phyloP scores from a whole-genome alignment of 2,888 invertebrate species.

The Dasypogon diadema region DNA sequence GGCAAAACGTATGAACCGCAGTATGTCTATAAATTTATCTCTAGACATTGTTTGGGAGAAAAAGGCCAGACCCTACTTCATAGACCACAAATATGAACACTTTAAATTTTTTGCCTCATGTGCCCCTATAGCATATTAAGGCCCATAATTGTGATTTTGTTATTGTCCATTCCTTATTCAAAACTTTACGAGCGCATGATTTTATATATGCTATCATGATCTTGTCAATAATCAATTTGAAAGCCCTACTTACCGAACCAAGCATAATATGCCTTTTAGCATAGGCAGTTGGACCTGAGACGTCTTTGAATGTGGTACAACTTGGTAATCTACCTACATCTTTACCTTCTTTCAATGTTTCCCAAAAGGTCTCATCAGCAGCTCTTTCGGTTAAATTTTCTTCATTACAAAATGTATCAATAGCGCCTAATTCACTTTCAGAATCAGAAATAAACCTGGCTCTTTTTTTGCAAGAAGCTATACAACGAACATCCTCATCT shows the following conservation, averaged over 20 bases:
- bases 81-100: constrained; percentile 44
- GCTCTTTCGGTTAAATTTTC: not conserved
- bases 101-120: constrained; percentile 44
- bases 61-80: not conserved
- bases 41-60: too few species aligned
- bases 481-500: not conserved
- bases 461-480: not conserved
- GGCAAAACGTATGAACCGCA: too few species aligned
- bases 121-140: too few species aligned
- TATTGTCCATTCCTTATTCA: too few species aligned
- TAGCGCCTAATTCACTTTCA: not conserved
- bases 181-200: too few species aligned
- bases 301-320: constrained; percentile 57
- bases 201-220: too few species aligned
- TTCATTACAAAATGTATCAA: not conserved
- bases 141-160: constrained; percentile 61
- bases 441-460: not conserved
- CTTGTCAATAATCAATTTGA: too few species aligned
- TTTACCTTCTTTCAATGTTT: too few species aligned
- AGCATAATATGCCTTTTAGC: constrained; percentile 58
- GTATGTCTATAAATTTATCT: too few species aligned
- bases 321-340: constrained; percentile 52
- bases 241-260: too few species aligned
- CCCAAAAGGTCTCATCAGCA: not conserved
- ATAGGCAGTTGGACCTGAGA: constrained; percentile 57